Evolutionary conservation across 2,888 invertebrate species (phyloP).

Genomic region (Drosophila barbarae): DNA sequence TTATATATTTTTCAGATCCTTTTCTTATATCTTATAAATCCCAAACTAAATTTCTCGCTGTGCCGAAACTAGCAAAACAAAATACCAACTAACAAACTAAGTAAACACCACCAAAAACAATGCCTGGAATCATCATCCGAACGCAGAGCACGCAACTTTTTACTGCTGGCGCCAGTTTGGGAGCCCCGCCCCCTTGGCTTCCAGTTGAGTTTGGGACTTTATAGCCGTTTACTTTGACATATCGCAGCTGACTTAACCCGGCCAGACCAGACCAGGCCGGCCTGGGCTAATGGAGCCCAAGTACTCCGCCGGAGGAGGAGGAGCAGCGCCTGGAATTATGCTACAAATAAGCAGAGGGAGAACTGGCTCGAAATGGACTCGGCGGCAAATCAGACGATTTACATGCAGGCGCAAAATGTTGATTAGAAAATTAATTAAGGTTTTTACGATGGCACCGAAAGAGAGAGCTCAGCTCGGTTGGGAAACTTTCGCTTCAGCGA

Average conservation of each 20-base stretch:
- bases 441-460: slow-evolving; percentile 64
- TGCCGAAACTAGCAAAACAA: slow-evolving; percentile 24
- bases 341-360: slow-evolving; percentile 44
- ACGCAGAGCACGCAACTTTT: slow-evolving; percentile 39
- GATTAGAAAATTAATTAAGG: slow-evolving; percentile 74
- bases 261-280: slow-evolving; percentile 25
- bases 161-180: slow-evolving; percentile 58
- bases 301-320: slow-evolving; percentile 23
- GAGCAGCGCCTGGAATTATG: slow-evolving; percentile 54
- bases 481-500: slow-evolving; percentile 66
- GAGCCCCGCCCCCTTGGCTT: slow-evolving; percentile 5
- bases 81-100: slow-evolving; percentile 25
- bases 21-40: neutral
- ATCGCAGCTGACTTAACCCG: slow-evolving; percentile 50
- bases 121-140: slow-evolving; percentile 35
- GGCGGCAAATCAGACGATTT: slow-evolving; percentile 65
- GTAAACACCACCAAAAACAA: slow-evolving; percentile 42
- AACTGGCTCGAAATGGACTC: slow-evolving; percentile 34
- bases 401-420: slow-evolving; percentile 72
- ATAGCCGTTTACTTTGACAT: slow-evolving; percentile 61
- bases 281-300: slow-evolving; percentile 57
- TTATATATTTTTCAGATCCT: neutral
- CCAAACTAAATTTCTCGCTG: neutral
- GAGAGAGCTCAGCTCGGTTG: slow-evolving; percentile 25
- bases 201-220: slow-evolving; percentile 26